Conservation (phyloP, 2,797 vertebrate genomes). For the Zalophus californianus region DNA sequence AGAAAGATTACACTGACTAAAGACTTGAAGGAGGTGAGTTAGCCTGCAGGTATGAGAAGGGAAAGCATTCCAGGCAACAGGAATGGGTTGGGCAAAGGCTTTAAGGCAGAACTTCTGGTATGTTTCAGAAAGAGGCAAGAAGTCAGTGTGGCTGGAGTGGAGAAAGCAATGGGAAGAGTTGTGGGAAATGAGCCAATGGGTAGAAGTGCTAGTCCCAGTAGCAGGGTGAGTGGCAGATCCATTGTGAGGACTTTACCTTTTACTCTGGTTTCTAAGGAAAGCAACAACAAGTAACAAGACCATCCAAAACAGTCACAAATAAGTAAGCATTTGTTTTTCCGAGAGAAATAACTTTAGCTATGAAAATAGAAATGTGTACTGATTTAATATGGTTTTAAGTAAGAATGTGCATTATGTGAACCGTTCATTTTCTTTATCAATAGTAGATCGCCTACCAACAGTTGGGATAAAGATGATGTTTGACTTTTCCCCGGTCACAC, state of each 20-base stretch:
- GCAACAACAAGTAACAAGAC: background rate
- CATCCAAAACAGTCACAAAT: background rate
- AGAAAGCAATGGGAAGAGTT: background rate
- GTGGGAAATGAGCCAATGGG: background rate
- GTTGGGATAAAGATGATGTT: background rate
- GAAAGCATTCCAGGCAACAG: background rate
- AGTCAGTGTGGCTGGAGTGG: background rate
- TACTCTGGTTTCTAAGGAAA: background rate
- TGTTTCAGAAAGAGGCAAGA: background rate
- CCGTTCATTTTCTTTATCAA: background rate
- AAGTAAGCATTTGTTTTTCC: background rate
- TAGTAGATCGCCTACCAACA: background rate
- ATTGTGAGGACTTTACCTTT: background rate
- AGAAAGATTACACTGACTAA: background rate
- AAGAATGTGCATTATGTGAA: background rate
- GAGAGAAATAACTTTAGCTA: background rate
- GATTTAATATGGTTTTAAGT: background rate
- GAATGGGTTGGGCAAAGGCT: background rate
- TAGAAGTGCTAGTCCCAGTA: no score
- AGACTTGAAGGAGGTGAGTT: background rate
- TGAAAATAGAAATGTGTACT: constrained; percentile 11
- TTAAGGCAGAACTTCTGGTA: background rate
- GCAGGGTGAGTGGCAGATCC: no score
- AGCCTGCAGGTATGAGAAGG: background rate
- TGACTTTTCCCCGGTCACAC: background rate